Percentiles rank a stretch among this genome's conserved stretches.
These are phyloP conservation scores for Drosophila melanosoma DNA, from an alignment of 2,888 invertebrate genomes.

Conservation along the genomic window DNA sequence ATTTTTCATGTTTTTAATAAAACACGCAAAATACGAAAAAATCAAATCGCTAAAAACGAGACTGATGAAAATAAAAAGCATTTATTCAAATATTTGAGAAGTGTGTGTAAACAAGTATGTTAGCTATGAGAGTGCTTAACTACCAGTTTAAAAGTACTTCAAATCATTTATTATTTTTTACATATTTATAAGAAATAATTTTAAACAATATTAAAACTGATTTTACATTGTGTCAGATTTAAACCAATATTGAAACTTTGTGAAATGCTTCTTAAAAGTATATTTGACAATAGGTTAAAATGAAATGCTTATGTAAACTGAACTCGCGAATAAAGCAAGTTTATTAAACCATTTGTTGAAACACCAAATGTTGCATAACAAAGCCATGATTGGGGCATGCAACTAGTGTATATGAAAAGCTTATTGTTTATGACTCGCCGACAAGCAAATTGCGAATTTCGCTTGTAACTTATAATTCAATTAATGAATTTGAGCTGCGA, in stretches of 20 bases:
- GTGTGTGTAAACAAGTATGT: slow-evolving; percentile 9
- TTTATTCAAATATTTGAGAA: slow-evolving; percentile 41
- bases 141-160: background rate
- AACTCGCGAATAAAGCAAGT: slow-evolving; percentile 6
- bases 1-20: slow-evolving; percentile 45
- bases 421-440: slow-evolving; percentile 46
- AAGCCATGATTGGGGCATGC: slow-evolving; percentile 24
- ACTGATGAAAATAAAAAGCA: slow-evolving; percentile 9
- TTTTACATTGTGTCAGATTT: background rate
- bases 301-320: slow-evolving; percentile 1
- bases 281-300: slow-evolving; percentile 14
- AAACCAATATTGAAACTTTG: background rate
- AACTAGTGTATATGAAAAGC: slow-evolving; percentile 47
- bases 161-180: background rate
- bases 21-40: slow-evolving; percentile 6
- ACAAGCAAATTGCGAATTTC: slow-evolving; percentile 26
- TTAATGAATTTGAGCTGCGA: slow-evolving; percentile 69
- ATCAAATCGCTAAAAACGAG: background rate
- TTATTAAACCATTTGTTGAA: slow-evolving; percentile 20
- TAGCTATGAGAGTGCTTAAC: background rate
- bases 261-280: background rate
- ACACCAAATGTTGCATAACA: slow-evolving; percentile 31
- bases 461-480: slow-evolving; percentile 74
- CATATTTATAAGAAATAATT: background rate
- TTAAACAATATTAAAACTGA: background rate